Evolutionary conservation across 2,888 invertebrate genomes (phyloP).

Genomic region (Drosophila longiperda): DNA sequence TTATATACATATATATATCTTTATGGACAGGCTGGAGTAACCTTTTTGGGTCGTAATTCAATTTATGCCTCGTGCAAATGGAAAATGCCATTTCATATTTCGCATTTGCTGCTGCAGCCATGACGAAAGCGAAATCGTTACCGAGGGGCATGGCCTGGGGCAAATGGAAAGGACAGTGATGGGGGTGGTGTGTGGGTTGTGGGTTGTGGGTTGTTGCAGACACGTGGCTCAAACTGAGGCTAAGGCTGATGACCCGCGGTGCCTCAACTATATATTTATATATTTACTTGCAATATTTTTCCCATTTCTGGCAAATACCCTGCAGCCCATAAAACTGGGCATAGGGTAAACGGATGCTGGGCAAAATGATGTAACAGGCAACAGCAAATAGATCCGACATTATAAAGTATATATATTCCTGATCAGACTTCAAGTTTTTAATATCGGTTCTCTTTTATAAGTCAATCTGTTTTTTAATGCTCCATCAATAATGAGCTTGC

Average conservation of each 20-base stretch:
- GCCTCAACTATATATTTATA: slow-evolving; percentile 46
- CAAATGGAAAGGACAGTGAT: background rate
- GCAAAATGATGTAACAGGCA: background rate
- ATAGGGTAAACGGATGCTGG: background rate
- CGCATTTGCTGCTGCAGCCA: slow-evolving; percentile 13
- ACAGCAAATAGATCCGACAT: background rate
- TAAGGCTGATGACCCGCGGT: slow-evolving; percentile 68
- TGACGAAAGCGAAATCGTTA: slow-evolving; percentile 35
- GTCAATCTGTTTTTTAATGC: background rate
- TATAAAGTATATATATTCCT: background rate
- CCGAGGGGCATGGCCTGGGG: background rate
- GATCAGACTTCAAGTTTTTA: background rate
- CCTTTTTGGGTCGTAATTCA: slow-evolving; percentile 65
- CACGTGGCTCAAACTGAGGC: slow-evolving; percentile 49
- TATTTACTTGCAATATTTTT: slow-evolving; percentile 34
- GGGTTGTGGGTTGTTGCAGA: slow-evolving; percentile 6
- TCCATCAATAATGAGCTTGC: background rate
- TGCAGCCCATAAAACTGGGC: background rate
- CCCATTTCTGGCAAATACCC: slow-evolving; percentile 4
- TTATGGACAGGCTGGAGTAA: background rate
- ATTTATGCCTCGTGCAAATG: slow-evolving; percentile 68
- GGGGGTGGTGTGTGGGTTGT: background rate
- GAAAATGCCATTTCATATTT: slow-evolving; percentile 66
- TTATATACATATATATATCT: background rate
- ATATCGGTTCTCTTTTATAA: background rate